Evolutionary conservation across 2,113 vertebrate species (phyloP).

Genomic region (Todiramphus saurophagus): DNA sequence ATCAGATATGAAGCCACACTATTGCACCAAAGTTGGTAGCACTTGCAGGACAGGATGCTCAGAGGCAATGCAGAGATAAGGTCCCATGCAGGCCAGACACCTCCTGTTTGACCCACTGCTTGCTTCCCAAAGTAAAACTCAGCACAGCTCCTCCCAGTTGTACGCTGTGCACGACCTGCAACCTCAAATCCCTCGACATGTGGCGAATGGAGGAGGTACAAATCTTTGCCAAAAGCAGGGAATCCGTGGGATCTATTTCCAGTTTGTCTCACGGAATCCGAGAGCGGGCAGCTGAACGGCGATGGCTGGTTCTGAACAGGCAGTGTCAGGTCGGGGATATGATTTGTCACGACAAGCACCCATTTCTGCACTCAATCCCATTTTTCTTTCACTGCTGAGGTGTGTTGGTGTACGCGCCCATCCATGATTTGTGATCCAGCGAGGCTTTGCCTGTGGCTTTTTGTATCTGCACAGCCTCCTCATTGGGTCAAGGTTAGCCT

Average conservation of each 20-base stretch:
- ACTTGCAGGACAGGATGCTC: background rate
- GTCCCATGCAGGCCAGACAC: background rate
- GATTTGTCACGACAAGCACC: background rate
- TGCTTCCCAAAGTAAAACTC: background rate
- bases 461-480: background rate
- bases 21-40: background rate
- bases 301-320: constrained; percentile 35
- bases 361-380: background rate
- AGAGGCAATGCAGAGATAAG: background rate
- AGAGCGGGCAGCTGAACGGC: background rate
- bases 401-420: background rate
- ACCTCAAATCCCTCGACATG: background rate
- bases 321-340: background rate
- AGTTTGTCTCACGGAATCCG: background rate
- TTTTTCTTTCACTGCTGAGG: background rate
- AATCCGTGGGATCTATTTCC: background rate
- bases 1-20: background rate
- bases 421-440: background rate
- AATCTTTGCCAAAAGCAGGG: background rate
- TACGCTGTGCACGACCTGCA: background rate
- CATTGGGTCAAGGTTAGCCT: background rate
- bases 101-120: background rate
- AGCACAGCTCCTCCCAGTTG: background rate
- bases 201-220: background rate
- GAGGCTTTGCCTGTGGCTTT: background rate